These are phyloP conservation scores for Chirona hameri DNA, from an alignment of 2,888 invertebrate species.

Conservation along the genomic window DNA sequence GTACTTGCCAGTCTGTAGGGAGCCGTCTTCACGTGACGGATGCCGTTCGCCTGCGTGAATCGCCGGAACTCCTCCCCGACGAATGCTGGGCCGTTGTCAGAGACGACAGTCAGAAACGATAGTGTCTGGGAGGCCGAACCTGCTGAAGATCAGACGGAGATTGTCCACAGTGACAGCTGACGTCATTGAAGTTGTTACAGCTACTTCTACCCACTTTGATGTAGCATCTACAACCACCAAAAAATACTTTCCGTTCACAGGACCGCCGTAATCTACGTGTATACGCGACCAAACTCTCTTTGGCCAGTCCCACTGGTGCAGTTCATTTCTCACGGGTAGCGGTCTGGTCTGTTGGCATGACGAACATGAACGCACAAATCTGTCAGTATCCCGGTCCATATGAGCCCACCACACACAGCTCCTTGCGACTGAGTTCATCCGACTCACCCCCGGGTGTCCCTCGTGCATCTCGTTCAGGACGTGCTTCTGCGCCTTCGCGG, in stretches of 20 bases:
- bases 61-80: no score
- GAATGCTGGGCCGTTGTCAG: no score
- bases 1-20: no score
- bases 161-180: not conserved
- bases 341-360: no score
- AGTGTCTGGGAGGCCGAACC: not conserved
- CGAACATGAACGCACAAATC: not conserved
- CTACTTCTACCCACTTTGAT: not conserved
- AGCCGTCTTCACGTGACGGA: no score
- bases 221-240: not conserved
- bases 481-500: not conserved
- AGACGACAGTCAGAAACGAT: no score
- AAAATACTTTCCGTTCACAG: not conserved
- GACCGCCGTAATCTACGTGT: not conserved
- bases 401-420: not conserved
- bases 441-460: not conserved
- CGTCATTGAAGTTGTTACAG: not conserved
- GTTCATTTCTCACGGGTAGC: no score
- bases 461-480: not conserved
- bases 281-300: not conserved
- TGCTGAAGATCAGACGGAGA: not conserved
- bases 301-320: not conserved
- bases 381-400: not conserved
- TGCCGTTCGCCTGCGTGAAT: no score
- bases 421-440: not conserved